phyloP scores from a whole-genome alignment of 2,888 invertebrate genomes.

The Andrena hattorfiana region DNA sequence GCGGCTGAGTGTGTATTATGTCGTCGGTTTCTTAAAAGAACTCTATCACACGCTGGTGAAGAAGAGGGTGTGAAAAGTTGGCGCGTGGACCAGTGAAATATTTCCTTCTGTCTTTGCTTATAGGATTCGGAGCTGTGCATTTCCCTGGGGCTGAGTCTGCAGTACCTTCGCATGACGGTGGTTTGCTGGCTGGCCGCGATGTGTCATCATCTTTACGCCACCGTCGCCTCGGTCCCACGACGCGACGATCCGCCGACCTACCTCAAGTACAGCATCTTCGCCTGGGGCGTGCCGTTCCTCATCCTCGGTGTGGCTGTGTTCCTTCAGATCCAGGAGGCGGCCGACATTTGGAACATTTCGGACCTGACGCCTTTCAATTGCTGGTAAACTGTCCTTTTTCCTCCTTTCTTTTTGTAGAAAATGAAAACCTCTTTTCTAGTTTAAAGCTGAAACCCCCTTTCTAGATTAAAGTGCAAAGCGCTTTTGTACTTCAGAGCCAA shows the following conservation, averaged over 20 bases:
- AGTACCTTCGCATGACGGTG: conserved; percentile 88
- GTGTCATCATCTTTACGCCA: conserved; percentile 88
- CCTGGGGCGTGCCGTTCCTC: conserved; percentile 88
- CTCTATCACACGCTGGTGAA: neutral
- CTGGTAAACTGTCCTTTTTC: conserved; percentile 83
- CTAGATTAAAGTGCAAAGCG: neutral
- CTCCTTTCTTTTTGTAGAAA: neutral
- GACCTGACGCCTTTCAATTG: conserved; percentile 86
- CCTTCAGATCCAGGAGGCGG: conserved; percentile 86
- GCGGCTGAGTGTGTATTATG: neutral
- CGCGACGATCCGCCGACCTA: conserved; percentile 83
- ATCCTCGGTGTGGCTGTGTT: conserved; percentile 86
- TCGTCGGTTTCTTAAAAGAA: neutral
- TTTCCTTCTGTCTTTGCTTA: conserved; percentile 50
- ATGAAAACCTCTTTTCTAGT: neutral
- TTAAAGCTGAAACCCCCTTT: neutral
- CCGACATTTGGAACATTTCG: conserved; percentile 85
- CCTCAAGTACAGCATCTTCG: conserved; percentile 87
- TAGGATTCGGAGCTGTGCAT: conserved; percentile 88
- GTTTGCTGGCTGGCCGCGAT: conserved; percentile 90
- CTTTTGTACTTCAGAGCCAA: neutral
- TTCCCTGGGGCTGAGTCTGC: conserved; percentile 88
- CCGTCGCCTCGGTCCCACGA: conserved; percentile 81
- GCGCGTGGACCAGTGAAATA: neutral
- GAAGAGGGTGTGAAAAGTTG: neutral